Conservation (phyloP, 2,797 vertebrate genomes). For the Cossypha caffra region DNA sequence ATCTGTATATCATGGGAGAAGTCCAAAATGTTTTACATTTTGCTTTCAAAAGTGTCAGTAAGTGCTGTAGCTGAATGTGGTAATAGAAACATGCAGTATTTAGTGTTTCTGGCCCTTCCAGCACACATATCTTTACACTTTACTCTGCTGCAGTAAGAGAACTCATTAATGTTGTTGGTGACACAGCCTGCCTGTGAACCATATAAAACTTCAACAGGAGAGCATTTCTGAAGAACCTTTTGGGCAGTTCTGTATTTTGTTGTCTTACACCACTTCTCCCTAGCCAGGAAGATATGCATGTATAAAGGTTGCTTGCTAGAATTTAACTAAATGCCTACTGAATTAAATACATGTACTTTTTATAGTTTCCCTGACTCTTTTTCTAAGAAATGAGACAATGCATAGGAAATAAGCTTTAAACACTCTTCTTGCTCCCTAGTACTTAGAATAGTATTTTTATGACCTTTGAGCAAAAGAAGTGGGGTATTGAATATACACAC, state of each 20-base stretch:
- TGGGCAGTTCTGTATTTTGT: neutral
- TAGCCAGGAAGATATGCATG: neutral
- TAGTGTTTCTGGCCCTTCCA: neutral
- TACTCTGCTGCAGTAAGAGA: neutral
- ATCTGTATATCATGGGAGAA: neutral
- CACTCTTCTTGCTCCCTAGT: neutral
- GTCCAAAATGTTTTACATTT: neutral
- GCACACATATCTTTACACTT: neutral
- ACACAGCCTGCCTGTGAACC: neutral
- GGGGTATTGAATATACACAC: neutral
- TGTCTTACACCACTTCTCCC: neutral
- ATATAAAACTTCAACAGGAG: neutral
- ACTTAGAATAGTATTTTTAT: neutral
- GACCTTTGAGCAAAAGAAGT: neutral
- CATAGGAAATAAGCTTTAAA: neutral
- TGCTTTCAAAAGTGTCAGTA: neutral
- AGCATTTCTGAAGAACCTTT: neutral
- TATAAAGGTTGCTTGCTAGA: neutral
- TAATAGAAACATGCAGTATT: neutral
- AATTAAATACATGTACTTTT: neutral
- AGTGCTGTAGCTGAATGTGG: neutral
- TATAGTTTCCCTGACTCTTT: neutral
- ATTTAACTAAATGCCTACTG: neutral
- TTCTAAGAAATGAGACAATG: neutral
- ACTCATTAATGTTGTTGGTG: neutral